Conservation (phyloP, 2,113 vertebrate species). For the Burhinus bistriatus region DNA sequence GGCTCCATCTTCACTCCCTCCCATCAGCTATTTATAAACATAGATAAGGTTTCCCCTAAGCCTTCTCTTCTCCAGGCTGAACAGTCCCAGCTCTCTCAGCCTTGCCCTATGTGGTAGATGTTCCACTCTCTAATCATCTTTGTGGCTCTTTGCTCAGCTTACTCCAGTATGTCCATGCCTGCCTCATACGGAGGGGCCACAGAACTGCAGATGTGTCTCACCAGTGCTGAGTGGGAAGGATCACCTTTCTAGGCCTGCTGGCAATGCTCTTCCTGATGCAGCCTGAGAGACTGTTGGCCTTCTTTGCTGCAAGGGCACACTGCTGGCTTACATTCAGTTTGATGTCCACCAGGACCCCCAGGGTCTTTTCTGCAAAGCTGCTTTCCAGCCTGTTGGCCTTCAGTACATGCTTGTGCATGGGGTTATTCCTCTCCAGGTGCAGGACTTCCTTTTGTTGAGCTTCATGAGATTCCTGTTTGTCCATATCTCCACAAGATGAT, state of each 20-base stretch:
- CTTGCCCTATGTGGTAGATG: background rate
- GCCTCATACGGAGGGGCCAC: background rate
- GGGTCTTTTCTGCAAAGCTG: background rate
- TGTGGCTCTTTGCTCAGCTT: background rate
- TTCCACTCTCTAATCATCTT: background rate
- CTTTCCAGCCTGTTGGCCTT: background rate
- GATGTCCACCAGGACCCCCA: background rate
- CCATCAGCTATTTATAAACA: background rate
- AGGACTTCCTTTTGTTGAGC: background rate
- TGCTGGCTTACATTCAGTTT: background rate
- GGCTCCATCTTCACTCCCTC: background rate
- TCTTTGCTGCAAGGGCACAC: background rate
- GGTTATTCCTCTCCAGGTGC: background rate
- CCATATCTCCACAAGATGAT: background rate
- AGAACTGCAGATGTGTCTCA: background rate
- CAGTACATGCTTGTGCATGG: background rate
- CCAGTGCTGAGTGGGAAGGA: background rate
- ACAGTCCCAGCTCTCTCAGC: background rate
- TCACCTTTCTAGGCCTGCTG: background rate
- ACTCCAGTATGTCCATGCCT: background rate
- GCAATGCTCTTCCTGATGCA: background rate
- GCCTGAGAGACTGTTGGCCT: accelerated
- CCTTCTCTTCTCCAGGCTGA: background rate
- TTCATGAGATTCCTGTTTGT: background rate
- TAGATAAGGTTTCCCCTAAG: background rate